These are phyloP conservation scores for Paracanthobrama guichenoti DNA, from an alignment of 2,113 vertebrate genomes.

Conservation along the genomic window DNA sequence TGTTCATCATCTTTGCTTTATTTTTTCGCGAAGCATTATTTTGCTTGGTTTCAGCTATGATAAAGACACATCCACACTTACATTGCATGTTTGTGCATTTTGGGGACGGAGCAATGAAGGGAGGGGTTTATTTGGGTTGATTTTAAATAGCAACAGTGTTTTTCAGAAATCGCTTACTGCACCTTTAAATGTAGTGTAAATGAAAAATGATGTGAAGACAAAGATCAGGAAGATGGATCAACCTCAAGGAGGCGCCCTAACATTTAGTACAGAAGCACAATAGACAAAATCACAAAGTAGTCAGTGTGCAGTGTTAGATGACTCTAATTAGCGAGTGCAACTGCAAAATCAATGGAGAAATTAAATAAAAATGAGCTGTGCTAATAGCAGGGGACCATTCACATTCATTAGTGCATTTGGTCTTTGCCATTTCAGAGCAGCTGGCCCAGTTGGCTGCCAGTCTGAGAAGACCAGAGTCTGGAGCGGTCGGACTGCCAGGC, in stretches of 20 bases:
- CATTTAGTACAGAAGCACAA: background rate
- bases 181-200: background rate
- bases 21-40: too few species aligned
- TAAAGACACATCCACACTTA: too few species aligned
- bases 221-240: background rate
- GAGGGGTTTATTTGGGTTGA: too few species aligned
- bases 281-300: background rate
- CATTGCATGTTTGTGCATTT: too few species aligned
- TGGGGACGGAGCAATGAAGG: too few species aligned
- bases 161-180: too few species aligned
- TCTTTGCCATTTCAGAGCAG: constrained; percentile 81
- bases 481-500: constrained; percentile 88
- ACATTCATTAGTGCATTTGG: constrained; percentile 28
- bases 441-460: constrained; percentile 93
- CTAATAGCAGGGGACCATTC: background rate
- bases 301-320: background rate
- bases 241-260: constrained; percentile 18
- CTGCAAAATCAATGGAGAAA: constrained; percentile 18
- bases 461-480: constrained; percentile 89
- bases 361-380: constrained; percentile 3
- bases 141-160: too few species aligned
- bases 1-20: too few species aligned
- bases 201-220: background rate
- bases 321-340: constrained; percentile 18
- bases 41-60: too few species aligned